phyloP scores from a whole-genome alignment of 2,113 vertebrate genomes.

The Tor tambroides region DNA sequence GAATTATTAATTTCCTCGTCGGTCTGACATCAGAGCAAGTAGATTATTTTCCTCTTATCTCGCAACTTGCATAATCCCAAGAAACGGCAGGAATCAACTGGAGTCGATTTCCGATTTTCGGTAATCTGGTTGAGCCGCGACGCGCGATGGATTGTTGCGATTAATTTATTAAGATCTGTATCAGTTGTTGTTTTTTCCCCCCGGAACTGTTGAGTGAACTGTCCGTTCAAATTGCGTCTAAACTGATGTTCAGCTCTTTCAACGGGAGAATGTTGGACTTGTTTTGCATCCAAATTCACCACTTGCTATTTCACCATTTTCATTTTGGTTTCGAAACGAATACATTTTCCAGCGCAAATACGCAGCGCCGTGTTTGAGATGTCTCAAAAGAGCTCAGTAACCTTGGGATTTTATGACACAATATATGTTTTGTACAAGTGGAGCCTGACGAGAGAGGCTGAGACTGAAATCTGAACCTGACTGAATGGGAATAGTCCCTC shows the following conservation, averaged over 20 bases:
- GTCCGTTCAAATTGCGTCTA: constrained; percentile 35
- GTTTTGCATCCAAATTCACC: constrained; percentile 53
- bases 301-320: constrained; percentile 48
- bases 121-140: constrained; percentile 47
- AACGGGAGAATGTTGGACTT: constrained; percentile 70
- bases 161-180: constrained; percentile 38
- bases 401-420: constrained; percentile 70
- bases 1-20: constrained; percentile 65
- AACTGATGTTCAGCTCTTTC: constrained; percentile 31
- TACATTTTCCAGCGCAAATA: constrained; percentile 37
- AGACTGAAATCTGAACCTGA: constrained; percentile 73
- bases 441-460: constrained; percentile 72
- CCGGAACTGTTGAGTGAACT: constrained; percentile 44
- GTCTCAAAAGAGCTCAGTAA: constrained; percentile 72
- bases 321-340: constrained; percentile 37
- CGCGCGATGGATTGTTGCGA: constrained; percentile 35
- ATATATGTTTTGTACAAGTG: constrained; percentile 71
- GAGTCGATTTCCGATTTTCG: constrained; percentile 31
- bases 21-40: constrained; percentile 50
- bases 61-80: constrained; percentile 47
- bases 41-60: constrained; percentile 35
- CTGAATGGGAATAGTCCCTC: constrained; percentile 65
- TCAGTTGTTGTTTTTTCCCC: not conserved
- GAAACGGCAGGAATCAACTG: constrained; percentile 47
- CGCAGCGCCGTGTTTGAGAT: constrained; percentile 53